These are phyloP conservation scores for Rhegmatorhina hoffmannsi DNA, from an alignment of 2,113 vertebrate species.

Conservation along the genomic window DNA sequence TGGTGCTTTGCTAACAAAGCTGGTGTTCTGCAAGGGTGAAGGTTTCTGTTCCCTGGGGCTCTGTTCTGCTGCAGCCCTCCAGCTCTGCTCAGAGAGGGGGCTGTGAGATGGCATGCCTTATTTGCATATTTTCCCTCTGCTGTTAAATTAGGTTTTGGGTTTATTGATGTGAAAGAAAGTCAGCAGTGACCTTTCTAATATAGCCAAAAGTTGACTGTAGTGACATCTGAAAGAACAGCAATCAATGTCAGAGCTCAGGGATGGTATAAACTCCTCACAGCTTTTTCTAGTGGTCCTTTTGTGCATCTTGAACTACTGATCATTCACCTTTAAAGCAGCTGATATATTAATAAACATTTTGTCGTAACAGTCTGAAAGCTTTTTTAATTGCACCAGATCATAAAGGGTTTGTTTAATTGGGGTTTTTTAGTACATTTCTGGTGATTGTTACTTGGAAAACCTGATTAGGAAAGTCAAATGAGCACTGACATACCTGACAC, in stretches of 20 bases:
- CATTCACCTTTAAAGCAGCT: neutral
- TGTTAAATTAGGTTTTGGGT: neutral
- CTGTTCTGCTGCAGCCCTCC: neutral
- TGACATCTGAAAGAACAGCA: neutral
- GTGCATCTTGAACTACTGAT: neutral
- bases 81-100: neutral
- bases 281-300: neutral
- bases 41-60: neutral
- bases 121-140: neutral
- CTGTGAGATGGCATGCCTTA: neutral
- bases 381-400: neutral
- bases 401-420: neutral
- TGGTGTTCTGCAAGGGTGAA: neutral
- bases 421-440: neutral
- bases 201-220: neutral
- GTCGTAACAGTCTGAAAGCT: neutral
- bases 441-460: neutral
- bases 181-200: neutral
- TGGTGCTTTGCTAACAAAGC: neutral
- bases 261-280: neutral
- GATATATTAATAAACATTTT: neutral
- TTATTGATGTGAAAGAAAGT: neutral
- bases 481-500: constrained; percentile 3
- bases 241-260: neutral
- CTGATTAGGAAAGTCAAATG: constrained; percentile 2